Evolutionary conservation across 2,797 vertebrate species (phyloP), one percentile per base, ranked within the genome.

Genomic region (Notoglanidium macrostoma): DNA sequence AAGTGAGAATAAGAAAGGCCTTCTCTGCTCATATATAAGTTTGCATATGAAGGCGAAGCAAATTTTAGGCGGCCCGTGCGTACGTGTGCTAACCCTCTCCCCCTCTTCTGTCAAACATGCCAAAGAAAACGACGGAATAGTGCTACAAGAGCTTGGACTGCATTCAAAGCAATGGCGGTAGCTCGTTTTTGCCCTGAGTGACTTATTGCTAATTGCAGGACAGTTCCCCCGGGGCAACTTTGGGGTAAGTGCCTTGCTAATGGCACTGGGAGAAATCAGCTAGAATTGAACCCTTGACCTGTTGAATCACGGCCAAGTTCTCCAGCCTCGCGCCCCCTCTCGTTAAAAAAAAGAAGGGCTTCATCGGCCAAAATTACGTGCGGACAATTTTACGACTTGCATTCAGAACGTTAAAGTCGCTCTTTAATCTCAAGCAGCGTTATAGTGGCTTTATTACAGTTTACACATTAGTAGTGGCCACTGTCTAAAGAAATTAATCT

Each of bases 1-100:
- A 70, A 51, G 57, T 80, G 32, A 85, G 81, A 86, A 86, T 83
- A 79, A 84, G 87, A 89, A 88, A 46, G 79, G 59, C 68, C 83
- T 90, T 86, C 84, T 59, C 87, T 89, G 59, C 78, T 84, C 73
- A 46, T 86, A 67, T 80, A 67, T 54, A 63, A 77, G 57, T 70
- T 59, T 54, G 35, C 35, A 80, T 86, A 57, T 15, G 55, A 32
- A 80, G 35, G 65, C n/a, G 14, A 57, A 70, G 46, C 23, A 49
- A 54, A 54, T 73, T 61, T 85, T 55, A 23, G 32, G 55, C 14
- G 19, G 77, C 21, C 55, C 5, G 14, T 40, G 9, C 2, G 11
- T 59, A 12, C 77, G 23, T 14, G 77, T 15, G 26, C 19, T 57
- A 46, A 1, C 12, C 40, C 84, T 14, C 49, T 61, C 79, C 19